Base-by-base conservation (phyloP, 1,140 invertebrate genomes). In the Anagrus nilaparvatae region DNA sequence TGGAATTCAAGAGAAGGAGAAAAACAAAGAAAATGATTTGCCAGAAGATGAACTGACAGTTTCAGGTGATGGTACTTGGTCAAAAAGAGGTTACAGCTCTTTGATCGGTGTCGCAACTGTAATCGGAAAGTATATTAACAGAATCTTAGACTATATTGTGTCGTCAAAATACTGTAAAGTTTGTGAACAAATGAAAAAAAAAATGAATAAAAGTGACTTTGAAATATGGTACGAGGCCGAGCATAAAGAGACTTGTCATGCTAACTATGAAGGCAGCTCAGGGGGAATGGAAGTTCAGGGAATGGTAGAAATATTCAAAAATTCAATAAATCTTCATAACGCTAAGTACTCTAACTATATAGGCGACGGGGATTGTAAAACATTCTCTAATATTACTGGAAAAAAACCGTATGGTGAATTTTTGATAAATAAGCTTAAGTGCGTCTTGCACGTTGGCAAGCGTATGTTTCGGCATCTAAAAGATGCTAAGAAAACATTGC, bases 71-170 rank as follows among this genome's bases (percentile, higher is more conserved):
- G 49, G 43, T 13, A 48, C 50, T 30, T 54, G 51, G 47, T 43
- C 37, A 28, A 52, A 54, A 40, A 24, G 52, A 40, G 52, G 52
- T 7, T 52, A 47, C 41, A 43, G 44, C 21, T 54, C 49, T 34
- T 41, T 49, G 17, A 38, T 49, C 23, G 53, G 48, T n/a, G 37
- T 49, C n/a, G 24, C 44, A 33, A 45, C 48, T 10, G 24, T 52
- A 20, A 51, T 50, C 37, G 41, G 36, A n/a, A 46, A 46, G 21
- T 52, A 39, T 36, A 48, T 40, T 16, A 40, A 44, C 12, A 52
- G 50, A 47, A 36, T 53, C 13, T 16, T 52, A 4, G 46, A 55
- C 45, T 12, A 40, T 4, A n/a, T 16, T 21, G 48, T 55, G 7
- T 48, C 38, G 19, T 42, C 33, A 32, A 45, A 20, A 33, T 46